phyloP scores from a whole-genome alignment of 2,113 vertebrate genomes.

The Phalacrocorax aristotelis region DNA sequence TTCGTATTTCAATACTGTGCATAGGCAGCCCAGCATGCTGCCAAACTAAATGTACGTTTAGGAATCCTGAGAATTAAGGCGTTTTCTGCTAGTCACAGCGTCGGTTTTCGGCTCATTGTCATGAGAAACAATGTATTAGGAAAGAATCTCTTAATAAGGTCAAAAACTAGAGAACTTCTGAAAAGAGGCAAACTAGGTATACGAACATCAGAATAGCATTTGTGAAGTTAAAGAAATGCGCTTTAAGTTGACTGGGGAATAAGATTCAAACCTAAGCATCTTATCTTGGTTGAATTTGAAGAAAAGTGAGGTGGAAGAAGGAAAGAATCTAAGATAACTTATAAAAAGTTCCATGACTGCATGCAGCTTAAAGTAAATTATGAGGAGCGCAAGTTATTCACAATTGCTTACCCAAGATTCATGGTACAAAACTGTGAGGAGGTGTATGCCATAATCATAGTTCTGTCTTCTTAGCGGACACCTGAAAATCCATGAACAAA shows the following conservation, averaged over 20 bases:
- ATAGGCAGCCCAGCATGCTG: neutral
- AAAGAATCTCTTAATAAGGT: neutral
- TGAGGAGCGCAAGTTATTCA: accelerated
- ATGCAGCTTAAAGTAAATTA: too few species aligned
- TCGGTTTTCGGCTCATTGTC: neutral
- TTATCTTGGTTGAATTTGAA: neutral
- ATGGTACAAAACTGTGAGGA: slow-evolving; percentile 95
- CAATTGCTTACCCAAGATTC: slow-evolving; percentile 92
- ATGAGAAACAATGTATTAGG: neutral
- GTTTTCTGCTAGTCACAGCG: neutral
- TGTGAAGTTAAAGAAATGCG: neutral
- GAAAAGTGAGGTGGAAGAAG: neutral
- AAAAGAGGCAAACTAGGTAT: neutral
- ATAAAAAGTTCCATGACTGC: too few species aligned
- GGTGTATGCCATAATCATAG: slow-evolving; percentile 88
- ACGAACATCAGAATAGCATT: neutral
- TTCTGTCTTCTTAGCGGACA: slow-evolving; percentile 93
- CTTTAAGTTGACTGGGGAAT: neutral
- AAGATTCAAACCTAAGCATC: neutral
- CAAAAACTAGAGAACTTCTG: neutral
- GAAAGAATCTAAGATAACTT: neutral
- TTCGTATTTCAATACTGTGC: neutral
- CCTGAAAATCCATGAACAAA: slow-evolving; percentile 68
- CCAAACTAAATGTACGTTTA: neutral
- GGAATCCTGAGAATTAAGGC: neutral